These are phyloP conservation scores for Chorisops tibialis DNA, from an alignment of 2,888 invertebrate species.

Conservation along the genomic window DNA sequence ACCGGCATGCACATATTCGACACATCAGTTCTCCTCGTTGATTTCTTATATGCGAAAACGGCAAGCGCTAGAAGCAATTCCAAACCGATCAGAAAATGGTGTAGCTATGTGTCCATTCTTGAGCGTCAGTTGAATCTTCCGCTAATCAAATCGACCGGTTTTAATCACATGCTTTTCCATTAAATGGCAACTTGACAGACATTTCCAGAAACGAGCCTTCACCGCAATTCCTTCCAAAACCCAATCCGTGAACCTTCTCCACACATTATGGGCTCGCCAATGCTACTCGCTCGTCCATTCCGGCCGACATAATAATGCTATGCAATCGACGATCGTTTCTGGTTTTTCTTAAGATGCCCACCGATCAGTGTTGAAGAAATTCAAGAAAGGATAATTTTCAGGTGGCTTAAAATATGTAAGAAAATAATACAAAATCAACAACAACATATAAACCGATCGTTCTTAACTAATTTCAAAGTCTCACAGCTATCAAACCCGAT, in stretches of 20 bases:
- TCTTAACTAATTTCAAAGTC: no score
- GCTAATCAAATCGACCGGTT: conserved; percentile 32
- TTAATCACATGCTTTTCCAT: conserved; percentile 40
- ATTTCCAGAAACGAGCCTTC: background rate
- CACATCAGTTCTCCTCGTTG: conserved; percentile 17
- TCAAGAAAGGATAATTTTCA: conserved; percentile 22
- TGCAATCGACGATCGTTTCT: background rate
- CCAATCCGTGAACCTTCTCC: background rate
- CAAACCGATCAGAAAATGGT: conserved; percentile 16
- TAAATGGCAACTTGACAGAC: conserved; percentile 39
- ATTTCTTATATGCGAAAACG: background rate
- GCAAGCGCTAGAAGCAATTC: conserved; percentile 13
- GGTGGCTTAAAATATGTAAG: conserved; percentile 7
- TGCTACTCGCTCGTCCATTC: no score
- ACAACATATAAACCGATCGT: no score
- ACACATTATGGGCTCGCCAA: no score
- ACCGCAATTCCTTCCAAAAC: background rate
- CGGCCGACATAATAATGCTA: background rate
- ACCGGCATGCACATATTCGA: conserved; percentile 22
- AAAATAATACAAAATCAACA: no score
- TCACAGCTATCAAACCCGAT: no score
- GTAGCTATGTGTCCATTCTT: conserved; percentile 24
- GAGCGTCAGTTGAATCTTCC: conserved; percentile 19
- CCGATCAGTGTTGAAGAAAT: background rate
- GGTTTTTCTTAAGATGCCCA: background rate